Percentiles rank a stretch among this genome's conserved stretches.
phyloP scores from a whole-genome alignment of 2,888 invertebrate species.

The Scaptomyza caliginosa region DNA sequence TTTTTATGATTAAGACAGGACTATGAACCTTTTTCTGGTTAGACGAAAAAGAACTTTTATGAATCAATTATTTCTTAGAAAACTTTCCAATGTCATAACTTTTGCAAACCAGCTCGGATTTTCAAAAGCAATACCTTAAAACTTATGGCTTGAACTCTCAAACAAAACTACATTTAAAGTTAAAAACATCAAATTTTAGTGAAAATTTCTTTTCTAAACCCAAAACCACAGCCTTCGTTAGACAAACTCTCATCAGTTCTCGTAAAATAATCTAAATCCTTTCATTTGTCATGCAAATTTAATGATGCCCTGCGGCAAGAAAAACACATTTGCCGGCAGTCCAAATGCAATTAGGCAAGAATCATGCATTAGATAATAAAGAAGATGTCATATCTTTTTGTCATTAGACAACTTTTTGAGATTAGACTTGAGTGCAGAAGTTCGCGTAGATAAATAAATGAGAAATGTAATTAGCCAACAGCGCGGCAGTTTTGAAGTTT shows the following conservation, averaged over 20 bases:
- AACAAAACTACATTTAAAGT: too few relatives aligned
- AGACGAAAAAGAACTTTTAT: background rate
- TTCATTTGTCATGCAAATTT: background rate
- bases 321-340: conserved; percentile 28
- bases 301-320: conserved; percentile 1
- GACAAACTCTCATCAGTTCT: too few relatives aligned
- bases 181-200: too few relatives aligned
- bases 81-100: too few relatives aligned
- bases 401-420: conserved; percentile 59
- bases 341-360: conserved; percentile 40
- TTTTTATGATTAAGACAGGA: conserved; percentile 13
- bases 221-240: too few relatives aligned
- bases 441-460: conserved; percentile 44
- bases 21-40: conserved; percentile 3
- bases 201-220: too few relatives aligned
- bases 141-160: too few relatives aligned
- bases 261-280: background rate
- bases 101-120: background rate
- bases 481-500: conserved; percentile 39
- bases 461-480: conserved; percentile 62
- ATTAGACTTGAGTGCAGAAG: conserved; percentile 41
- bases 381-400: conserved; percentile 1
- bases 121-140: background rate
- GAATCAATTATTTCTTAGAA: too few relatives aligned
- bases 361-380: conserved; percentile 9